Evolutionary conservation across 1,140 invertebrate genomes (phyloP).

Genomic region (Propsilocerus akamusi): DNA sequence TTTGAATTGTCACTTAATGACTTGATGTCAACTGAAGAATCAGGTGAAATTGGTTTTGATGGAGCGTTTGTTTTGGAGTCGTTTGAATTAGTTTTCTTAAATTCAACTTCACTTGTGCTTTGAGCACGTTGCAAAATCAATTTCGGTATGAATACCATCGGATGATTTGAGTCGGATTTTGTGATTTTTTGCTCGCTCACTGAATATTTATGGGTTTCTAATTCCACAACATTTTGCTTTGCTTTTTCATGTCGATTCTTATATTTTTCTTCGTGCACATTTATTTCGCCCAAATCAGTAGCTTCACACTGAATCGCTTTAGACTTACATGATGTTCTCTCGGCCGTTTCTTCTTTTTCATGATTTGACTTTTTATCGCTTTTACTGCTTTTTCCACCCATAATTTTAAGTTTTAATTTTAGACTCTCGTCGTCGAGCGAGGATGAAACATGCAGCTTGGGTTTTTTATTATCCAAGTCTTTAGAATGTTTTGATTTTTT

Average conservation of each 20-base stretch:
- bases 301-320: background rate
- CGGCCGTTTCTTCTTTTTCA: background rate
- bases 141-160: background rate
- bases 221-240: background rate
- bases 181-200: background rate
- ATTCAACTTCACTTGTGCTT: too few relatives aligned
- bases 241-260: background rate
- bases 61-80: background rate
- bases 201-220: background rate
- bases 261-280: background rate
- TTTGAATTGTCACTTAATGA: too few relatives aligned
- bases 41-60: too few relatives aligned
- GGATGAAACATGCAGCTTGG: constrained; percentile 20
- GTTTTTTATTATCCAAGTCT: constrained; percentile 16
- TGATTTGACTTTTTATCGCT: constrained; percentile 13
- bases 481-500: constrained; percentile 22
- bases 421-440: constrained; percentile 16
- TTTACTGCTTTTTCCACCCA: constrained; percentile 15
- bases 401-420: constrained; percentile 23
- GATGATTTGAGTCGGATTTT: background rate
- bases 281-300: background rate
- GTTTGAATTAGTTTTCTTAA: background rate
- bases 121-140: background rate
- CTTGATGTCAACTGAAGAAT: too few relatives aligned
- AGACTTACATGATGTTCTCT: background rate